A percentile compares a stretch with the other conserved stretches of the same genome.
Conservation (phyloP, 1,140 invertebrate genomes). For the Brachionus rubens region DNA sequence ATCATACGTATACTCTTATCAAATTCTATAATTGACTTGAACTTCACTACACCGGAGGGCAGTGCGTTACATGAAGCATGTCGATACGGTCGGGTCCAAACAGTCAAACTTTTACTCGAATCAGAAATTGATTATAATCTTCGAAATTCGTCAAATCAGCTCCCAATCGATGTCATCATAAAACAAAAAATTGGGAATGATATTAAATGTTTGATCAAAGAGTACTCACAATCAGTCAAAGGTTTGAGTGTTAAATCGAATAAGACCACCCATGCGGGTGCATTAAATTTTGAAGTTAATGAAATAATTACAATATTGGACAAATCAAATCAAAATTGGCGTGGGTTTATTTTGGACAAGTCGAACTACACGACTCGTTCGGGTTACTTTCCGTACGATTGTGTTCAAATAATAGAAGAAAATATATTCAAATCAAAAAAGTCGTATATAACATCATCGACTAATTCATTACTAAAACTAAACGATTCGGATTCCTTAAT, state of each 20-base stretch:
- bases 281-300: slow-evolving; percentile 51
- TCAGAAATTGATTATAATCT: slow-evolving; percentile 61
- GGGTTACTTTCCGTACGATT: slow-evolving; percentile 60
- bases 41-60: slow-evolving; percentile 56
- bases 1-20: slow-evolving; percentile 60
- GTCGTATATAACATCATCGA: slow-evolving; percentile 51
- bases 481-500: background rate
- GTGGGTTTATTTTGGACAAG: slow-evolving; percentile 56
- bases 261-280: slow-evolving; percentile 27
- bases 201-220: slow-evolving; percentile 61
- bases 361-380: slow-evolving; percentile 53
- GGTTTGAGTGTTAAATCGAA: background rate
- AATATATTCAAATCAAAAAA: slow-evolving; percentile 49
- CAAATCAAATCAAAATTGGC: slow-evolving; percentile 51
- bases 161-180: slow-evolving; percentile 61
- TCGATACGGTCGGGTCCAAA: slow-evolving; percentile 60
- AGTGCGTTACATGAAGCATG: slow-evolving; percentile 61
- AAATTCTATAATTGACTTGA: slow-evolving; percentile 60
- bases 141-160: slow-evolving; percentile 61
- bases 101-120: slow-evolving; percentile 60
- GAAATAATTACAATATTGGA: slow-evolving; percentile 58
- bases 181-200: slow-evolving; percentile 59
- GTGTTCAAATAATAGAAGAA: slow-evolving; percentile 59
- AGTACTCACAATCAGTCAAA: slow-evolving; percentile 50
- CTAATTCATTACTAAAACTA: slow-evolving; percentile 47